Percentiles rank a stretch among this genome's conserved stretches.
These are phyloP conservation scores for Drosophila sproati DNA, from an alignment of 1,140 invertebrate species.

Conservation along the genomic window DNA sequence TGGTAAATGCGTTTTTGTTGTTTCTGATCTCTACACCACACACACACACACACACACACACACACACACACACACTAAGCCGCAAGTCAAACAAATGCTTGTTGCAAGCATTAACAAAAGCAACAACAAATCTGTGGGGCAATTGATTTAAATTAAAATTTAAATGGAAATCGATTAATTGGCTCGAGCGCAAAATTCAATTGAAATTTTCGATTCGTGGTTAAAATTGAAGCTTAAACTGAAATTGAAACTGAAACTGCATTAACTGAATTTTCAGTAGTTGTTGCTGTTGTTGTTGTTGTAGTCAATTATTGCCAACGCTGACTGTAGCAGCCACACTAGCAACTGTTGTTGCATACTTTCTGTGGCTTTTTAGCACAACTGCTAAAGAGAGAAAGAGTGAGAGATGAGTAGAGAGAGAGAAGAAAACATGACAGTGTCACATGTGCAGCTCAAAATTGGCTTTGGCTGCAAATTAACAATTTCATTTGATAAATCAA, in stretches of 20 bases:
- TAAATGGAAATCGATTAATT: constrained; percentile 75
- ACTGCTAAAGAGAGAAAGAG: not conserved
- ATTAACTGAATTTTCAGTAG: constrained; percentile 57
- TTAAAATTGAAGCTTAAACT: constrained; percentile 28
- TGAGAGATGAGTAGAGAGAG: not conserved
- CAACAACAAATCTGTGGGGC: constrained; percentile 36
- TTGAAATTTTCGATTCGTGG: constrained; percentile 57
- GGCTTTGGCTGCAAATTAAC: constrained; percentile 78
- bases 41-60: constrained; percentile 3
- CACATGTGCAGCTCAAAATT: constrained; percentile 62
- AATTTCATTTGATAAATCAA: constrained; percentile 66
- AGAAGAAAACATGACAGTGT: not conserved
- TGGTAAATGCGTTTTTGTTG: constrained; percentile 27
- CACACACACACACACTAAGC: constrained; percentile 10
- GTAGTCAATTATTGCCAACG: constrained; percentile 40
- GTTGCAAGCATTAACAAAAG: constrained; percentile 30
- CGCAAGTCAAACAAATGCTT: constrained; percentile 54
- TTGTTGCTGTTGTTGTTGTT: constrained; percentile 19
- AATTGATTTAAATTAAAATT: constrained; percentile 72
- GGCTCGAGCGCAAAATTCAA: constrained; percentile 58
- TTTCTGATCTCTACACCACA: constrained; percentile 17
- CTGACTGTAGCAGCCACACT: not conserved
- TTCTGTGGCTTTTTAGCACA: constrained; percentile 24
- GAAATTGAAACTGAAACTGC: constrained; percentile 62
- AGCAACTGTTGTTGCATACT: constrained; percentile 18